Base-by-base conservation (phyloP, 2,113 vertebrate species). In the Scatophagus argus region DNA sequence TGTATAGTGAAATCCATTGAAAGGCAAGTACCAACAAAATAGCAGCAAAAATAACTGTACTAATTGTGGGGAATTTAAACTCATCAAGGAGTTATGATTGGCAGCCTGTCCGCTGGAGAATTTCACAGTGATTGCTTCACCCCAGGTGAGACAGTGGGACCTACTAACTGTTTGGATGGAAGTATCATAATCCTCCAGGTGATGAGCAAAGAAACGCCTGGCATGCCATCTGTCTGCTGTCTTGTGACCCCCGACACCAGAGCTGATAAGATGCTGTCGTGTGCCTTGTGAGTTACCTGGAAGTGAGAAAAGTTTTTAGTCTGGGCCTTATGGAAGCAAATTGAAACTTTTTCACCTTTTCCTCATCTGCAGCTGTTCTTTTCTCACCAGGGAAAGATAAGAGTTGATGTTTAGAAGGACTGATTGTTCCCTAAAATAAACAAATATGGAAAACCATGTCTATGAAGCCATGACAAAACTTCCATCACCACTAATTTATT, bases 391-490 rank as follows among this genome's bases (percentile, higher is more conserved):
- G 68, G 74, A 80, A 58, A 92, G 94, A 94, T 94, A 93, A 94
- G 77, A 80, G 81, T 78, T 91, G 76, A 82, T 74, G 81, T 91
- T 90, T 83, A 71, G 84, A 85, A 85, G 81, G 83, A 84, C 75
- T 90, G 91, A 93, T 95, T 91, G 93, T 92, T 91, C 92, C 67
- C 49, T 47, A 47, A 89, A 93, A 94, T 92, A 94, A 94, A 93
- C 87, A 94, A 93, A 93, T 91, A 87, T 85, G 87, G 82, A 87
- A 84, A 79, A 68, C 85, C 86, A 67, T 86, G 89, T 91, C 84
- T 92, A 88, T 92, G 85, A 93, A 88, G 83, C 84, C 79, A 25
- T 88, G 71, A 89, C 77, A 77, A 84, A 74, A 81, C 74, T 77
- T 78, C 51, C 44, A 60, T 67, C 69, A 70, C 17, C 46, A 67